Evolutionary conservation across 2,113 vertebrate genomes (phyloP).

Genomic region (Passer domesticus): DNA sequence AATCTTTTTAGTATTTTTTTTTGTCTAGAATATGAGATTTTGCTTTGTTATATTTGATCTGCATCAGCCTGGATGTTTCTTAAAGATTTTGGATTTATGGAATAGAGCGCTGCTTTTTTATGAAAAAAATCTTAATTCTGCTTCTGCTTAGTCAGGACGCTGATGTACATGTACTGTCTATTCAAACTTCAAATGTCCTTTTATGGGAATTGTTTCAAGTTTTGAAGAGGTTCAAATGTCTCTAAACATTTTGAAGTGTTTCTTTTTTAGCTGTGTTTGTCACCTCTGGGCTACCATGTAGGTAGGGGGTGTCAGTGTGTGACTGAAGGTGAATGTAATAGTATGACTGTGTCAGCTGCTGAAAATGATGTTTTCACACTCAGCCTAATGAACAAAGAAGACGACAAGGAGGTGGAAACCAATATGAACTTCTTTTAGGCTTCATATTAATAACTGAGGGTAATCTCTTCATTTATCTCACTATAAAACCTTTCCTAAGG

Average conservation of each 20-base stretch:
- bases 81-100: background rate
- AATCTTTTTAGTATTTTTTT: rapidly evolving
- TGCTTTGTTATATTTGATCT: background rate
- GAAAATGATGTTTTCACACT: background rate
- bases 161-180: background rate
- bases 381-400: background rate
- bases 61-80: background rate
- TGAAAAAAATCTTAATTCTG: background rate
- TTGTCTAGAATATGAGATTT: background rate
- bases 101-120: background rate
- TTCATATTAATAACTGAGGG: background rate
- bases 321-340: background rate
- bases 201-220: background rate
- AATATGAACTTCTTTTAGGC: background rate
- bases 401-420: background rate
- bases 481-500: background rate
- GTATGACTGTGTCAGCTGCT: background rate
- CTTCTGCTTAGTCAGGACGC: rapidly evolving
- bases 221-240: background rate
- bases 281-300: background rate
- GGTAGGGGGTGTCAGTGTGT: background rate
- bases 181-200: background rate
- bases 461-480: background rate
- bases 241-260: background rate
- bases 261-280: background rate